A percentile compares a stretch with the other conserved stretches of the same genome.
These are phyloP conservation scores for Chrysolina haemoptera DNA, from an alignment of 2,888 invertebrate species.

Conservation along the genomic window DNA sequence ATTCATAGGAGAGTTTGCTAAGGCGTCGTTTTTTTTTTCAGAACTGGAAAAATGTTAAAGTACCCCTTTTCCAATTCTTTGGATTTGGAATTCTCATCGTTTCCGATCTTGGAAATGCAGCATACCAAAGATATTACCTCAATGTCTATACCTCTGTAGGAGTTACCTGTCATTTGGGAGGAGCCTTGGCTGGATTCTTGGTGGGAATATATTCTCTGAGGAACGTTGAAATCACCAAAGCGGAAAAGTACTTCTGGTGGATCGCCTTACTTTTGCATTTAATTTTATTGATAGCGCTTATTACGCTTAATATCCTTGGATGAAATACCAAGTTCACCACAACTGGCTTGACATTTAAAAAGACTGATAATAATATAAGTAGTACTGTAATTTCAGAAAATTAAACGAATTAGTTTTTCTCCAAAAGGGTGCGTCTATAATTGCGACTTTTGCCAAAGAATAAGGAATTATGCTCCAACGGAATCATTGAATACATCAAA, in stretches of 20 bases:
- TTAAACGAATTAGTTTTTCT: too few relatives aligned
- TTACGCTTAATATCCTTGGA: constrained; percentile 51
- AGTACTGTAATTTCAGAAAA: too few relatives aligned
- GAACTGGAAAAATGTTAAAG: constrained; percentile 98
- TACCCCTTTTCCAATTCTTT: constrained; percentile 85
- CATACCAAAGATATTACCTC: constrained; percentile 88
- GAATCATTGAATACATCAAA: too few relatives aligned
- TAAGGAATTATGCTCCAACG: too few relatives aligned
- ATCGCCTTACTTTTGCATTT: constrained; percentile 81
- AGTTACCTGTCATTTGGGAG: constrained; percentile 93
- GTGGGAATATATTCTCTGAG: constrained; percentile 77
- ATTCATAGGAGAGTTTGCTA: too few relatives aligned
- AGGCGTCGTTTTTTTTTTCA: constrained; percentile 67
- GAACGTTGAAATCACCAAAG: constrained; percentile 75
- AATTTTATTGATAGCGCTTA: constrained; percentile 75
- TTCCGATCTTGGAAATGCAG: constrained; percentile 89
- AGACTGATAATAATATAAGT: too few relatives aligned
- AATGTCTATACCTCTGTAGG: constrained; percentile 80
- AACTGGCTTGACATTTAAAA: too few relatives aligned
- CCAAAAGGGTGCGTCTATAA: too few relatives aligned
- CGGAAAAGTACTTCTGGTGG: constrained; percentile 77
- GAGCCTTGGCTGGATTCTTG: constrained; percentile 88
- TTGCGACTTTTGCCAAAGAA: too few relatives aligned
- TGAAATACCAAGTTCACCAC: too few relatives aligned
- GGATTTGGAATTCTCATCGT: constrained; percentile 85